These are phyloP conservation scores for Rhynchomys soricoides DNA, from an alignment of 2,113 vertebrate species.

Conservation along the genomic window DNA sequence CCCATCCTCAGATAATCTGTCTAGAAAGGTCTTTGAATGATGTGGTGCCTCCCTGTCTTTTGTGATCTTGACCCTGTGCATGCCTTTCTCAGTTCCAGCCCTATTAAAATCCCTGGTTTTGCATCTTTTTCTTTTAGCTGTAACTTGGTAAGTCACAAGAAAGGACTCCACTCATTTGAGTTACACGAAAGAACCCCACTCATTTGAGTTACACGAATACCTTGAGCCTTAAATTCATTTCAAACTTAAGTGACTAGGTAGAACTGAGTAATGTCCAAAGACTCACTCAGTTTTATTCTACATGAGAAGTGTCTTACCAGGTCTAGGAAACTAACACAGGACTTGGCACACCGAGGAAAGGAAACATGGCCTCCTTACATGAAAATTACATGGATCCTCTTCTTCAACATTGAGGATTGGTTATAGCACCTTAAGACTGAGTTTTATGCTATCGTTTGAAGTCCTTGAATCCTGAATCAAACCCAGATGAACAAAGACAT, in stretches of 20 bases:
- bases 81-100: background rate
- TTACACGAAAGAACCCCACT: too few species aligned
- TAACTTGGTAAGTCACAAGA: background rate
- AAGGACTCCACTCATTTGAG: too few species aligned
- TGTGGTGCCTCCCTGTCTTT: background rate
- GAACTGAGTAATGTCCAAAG: background rate
- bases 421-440: background rate
- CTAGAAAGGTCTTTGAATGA: background rate
- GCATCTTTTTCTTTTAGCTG: background rate
- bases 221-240: background rate
- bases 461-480: background rate
- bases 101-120: background rate
- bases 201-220: background rate
- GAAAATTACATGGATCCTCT: accelerated
- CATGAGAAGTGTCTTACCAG: too few species aligned
- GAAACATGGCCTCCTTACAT: background rate
- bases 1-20: background rate
- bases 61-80: accelerated
- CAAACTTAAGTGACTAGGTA: background rate
- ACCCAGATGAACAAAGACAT: background rate
- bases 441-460: background rate
- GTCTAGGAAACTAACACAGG: background rate
- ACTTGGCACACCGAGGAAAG: background rate
- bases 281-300: background rate
- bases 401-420: background rate